Base-by-base conservation (phyloP, 2,888 invertebrate species). In the Ferrisia virgata region DNA sequence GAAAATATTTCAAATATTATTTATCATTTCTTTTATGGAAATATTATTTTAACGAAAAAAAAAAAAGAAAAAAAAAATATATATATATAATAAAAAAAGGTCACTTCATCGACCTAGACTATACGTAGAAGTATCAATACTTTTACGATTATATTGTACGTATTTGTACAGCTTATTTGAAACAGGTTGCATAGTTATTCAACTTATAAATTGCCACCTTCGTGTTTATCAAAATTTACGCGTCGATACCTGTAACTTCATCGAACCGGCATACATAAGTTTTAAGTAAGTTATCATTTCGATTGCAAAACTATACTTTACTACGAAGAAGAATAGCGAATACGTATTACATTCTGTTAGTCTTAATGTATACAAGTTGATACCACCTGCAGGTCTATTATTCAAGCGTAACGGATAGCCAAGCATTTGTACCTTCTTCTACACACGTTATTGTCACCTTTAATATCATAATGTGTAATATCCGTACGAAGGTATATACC, bases 331-430 rank as follows among this genome's bases (percentile, higher is more conserved):
- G 53, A 53, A 53, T n/a, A n/a, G n/a, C n/a, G 22, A n/a, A 53
- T 53, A 22, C 22, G 6, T 53, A 53, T 3, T 47, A 53, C 53
- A 18, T 1, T 36, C 36, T n/a, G n/a, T 53, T 9, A 22, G 22
- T 53, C 53, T 53, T 22, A 9, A 22, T 53, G 53, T n/a, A n/a
- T 31, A 69, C 69, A 69, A 36, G 72, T 76, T 36, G 18, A 36
- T 76, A 36, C 72, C 72, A 76, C 72, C 72, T 76, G 72, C 72
- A 36, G 72, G 33, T 76, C 18, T 36, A 18, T 36, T n/a, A 76
- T 76, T 36, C 33, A 76, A 76, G 28, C 33, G 13, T 36, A 76
- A 76, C 72, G 0, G 64, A 64, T 76, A 33, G 72, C 18, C 36
- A 36, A 31, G 33, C 72, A 36, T 36, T 76, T 36, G 72, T 36